A percentile compares a stretch with the other conserved stretches of the same genome.
phyloP scores from a whole-genome alignment of 2,797 vertebrate genomes.

The Oophaga sylvatica region DNA sequence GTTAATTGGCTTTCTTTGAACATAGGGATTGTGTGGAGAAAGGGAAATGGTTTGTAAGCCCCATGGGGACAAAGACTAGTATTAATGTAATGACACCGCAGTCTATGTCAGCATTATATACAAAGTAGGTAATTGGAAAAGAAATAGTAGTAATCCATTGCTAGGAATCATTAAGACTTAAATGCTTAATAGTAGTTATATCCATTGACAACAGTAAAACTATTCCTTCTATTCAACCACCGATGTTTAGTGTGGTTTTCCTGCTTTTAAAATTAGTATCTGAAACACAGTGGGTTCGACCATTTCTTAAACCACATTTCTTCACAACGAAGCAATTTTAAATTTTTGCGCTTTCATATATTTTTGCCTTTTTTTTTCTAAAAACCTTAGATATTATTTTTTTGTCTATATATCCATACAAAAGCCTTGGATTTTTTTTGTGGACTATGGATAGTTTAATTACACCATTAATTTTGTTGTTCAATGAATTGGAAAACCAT shows the following conservation, averaged over 20 bases:
- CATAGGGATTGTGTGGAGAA: not conserved
- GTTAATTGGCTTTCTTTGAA: not conserved
- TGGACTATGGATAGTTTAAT: too few species aligned
- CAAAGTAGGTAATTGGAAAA: not conserved
- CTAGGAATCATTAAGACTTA: not conserved
- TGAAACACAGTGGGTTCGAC: too few species aligned
- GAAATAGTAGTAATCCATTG: not conserved
- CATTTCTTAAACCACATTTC: too few species aligned
- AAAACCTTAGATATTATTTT: too few species aligned
- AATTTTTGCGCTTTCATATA: too few species aligned
- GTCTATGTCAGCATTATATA: not conserved
- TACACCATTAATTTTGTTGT: too few species aligned
- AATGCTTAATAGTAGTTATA: not conserved
- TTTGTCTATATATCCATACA: too few species aligned
- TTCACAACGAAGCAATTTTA: too few species aligned
- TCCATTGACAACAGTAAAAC: not conserved
- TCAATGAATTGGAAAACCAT: too few species aligned
- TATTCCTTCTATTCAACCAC: not conserved
- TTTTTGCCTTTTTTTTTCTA: too few species aligned
- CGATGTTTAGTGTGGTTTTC: not conserved
- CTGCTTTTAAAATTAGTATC: not conserved
- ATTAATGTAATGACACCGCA: not conserved
- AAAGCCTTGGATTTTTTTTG: too few species aligned
- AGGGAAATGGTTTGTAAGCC: not conserved
- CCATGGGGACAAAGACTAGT: not conserved